Evolutionary conservation across 2,888 invertebrate genomes (phyloP).

Genomic region (Escarpia spicata): DNA sequence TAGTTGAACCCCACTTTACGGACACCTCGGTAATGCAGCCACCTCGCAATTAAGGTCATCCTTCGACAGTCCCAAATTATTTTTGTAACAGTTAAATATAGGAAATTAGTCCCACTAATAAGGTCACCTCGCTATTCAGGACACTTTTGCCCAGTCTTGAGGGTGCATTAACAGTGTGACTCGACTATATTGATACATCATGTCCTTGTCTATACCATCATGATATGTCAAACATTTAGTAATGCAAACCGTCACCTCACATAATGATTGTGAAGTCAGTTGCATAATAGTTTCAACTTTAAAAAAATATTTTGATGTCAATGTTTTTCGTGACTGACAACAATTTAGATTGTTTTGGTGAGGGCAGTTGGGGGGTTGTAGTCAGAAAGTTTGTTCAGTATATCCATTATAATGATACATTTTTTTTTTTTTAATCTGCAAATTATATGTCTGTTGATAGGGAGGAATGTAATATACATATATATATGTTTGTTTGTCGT

Average conservation of each 20-base stretch:
- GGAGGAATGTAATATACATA: not conserved
- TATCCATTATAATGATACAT: not conserved
- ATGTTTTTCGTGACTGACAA: not conserved
- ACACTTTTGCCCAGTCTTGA: too few relatives aligned
- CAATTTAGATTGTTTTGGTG: not conserved
- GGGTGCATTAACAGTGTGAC: too few relatives aligned
- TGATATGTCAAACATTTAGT: not conserved
- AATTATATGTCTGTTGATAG: not conserved
- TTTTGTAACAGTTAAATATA: too few relatives aligned
- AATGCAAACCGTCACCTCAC: not conserved
- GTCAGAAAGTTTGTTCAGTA: not conserved
- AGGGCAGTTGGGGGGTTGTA: not conserved
- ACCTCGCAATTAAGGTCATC: too few relatives aligned
- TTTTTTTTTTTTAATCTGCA: too few relatives aligned
- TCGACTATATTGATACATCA: not conserved
- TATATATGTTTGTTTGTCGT: not conserved
- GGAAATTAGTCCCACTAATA: too few relatives aligned
- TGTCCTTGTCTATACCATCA: not conserved
- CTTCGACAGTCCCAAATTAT: too few relatives aligned
- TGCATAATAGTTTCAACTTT: too few relatives aligned
- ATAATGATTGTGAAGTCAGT: too few relatives aligned
- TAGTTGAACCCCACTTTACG: too few relatives aligned
- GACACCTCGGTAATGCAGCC: too few relatives aligned
- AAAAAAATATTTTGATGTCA: not conserved
- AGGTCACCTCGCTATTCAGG: too few relatives aligned